Conservation (phyloP, 1,140 invertebrate genomes). For the Hyphantria cunea region DNA sequence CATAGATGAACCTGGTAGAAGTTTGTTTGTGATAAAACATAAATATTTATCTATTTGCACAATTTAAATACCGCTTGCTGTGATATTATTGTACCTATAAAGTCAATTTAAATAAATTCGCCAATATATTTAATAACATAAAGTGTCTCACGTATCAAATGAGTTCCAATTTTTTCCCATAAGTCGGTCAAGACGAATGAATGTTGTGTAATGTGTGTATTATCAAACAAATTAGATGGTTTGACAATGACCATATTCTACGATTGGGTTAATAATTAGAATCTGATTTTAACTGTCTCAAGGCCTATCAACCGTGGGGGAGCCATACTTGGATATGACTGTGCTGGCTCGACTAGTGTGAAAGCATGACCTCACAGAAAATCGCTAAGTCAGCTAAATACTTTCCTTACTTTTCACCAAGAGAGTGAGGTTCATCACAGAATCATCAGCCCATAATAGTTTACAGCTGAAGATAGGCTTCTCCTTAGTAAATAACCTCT, state of each 20-base stretch:
- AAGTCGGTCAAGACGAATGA: slow-evolving; percentile 67
- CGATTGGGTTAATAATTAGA: slow-evolving; percentile 50
- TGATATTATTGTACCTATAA: not conserved
- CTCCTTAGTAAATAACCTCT: no score
- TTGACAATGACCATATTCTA: slow-evolving; percentile 51
- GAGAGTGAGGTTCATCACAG: no score
- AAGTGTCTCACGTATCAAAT: slow-evolving; percentile 44
- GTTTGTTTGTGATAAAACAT: not conserved
- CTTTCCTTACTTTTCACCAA: no score
- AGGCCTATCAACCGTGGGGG: no score
- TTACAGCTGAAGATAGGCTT: no score
- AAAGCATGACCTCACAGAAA: no score
- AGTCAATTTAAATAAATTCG: not conserved
- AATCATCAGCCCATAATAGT: no score
- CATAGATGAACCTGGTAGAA: no score
- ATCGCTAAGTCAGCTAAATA: no score
- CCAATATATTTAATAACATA: slow-evolving; percentile 30
- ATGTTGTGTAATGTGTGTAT: slow-evolving; percentile 53
- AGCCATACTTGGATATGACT: no score
- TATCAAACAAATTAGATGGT: slow-evolving; percentile 44
- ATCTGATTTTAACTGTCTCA: slow-evolving; percentile 49
- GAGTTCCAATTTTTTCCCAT: slow-evolving; percentile 63
- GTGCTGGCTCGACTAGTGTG: no score
- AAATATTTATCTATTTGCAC: not conserved
- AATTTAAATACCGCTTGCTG: no score